These are phyloP conservation scores for Cathartes aura DNA, from an alignment of 2,113 vertebrate species.

Conservation along the genomic window DNA sequence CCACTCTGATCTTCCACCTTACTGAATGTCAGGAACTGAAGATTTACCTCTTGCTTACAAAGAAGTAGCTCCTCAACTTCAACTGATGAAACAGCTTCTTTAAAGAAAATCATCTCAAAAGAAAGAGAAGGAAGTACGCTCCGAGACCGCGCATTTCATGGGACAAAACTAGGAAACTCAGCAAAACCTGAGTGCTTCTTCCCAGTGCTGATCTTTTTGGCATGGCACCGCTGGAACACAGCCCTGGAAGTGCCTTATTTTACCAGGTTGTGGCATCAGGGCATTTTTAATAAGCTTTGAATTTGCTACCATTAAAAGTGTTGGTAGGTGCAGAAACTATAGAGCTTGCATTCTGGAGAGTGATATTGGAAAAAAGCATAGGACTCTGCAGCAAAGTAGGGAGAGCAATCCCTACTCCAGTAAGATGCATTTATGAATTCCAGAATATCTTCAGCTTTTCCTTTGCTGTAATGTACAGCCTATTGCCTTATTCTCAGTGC, in stretches of 20 bases:
- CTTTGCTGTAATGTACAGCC: constrained; percentile 6
- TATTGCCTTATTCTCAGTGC: constrained; percentile 67
- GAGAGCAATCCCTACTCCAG: not conserved
- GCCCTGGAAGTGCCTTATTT: constrained; percentile 80
- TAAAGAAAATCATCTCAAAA: constrained; percentile 70
- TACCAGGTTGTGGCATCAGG: constrained; percentile 49
- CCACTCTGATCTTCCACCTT: constrained; percentile 49
- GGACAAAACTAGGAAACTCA: constrained; percentile 52
- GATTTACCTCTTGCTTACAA: not conserved
- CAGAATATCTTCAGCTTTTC: constrained; percentile 12
- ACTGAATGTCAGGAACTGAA: constrained; percentile 47
- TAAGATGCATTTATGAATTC: not conserved
- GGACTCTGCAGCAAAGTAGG: not conserved
- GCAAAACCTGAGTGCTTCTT: not conserved
- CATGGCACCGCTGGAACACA: constrained; percentile 43
- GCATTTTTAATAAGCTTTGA: constrained; percentile 51
- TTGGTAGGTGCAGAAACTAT: constrained; percentile 46
- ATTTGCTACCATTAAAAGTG: constrained; percentile 42
- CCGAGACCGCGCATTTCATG: not conserved
- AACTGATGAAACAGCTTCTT: not conserved
- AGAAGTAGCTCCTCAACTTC: constrained; percentile 13
- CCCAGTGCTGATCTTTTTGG: constrained; percentile 5
- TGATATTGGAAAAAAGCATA: not conserved
- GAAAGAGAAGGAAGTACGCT: not conserved
- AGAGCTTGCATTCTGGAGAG: not conserved